phyloP scores from a whole-genome alignment of 2,797 vertebrate species.

The Aeoliscus strigatus region DNA sequence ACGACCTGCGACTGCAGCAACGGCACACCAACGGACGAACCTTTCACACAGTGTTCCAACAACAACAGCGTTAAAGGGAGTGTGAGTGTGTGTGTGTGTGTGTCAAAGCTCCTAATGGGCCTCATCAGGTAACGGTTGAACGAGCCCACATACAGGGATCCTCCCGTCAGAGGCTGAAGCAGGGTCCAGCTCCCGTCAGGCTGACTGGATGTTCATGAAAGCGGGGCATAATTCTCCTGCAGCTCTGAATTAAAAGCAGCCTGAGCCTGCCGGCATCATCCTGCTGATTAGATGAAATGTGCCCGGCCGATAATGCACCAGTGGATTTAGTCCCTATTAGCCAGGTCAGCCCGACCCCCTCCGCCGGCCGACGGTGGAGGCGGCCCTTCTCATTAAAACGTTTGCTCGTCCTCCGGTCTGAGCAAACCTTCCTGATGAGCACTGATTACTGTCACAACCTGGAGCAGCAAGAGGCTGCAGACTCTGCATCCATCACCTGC shows the following conservation, averaged over 20 bases:
- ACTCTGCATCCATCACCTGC: too few relatives aligned
- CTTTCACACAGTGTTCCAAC: too few relatives aligned
- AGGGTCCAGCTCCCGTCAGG: slow-evolving; percentile 40
- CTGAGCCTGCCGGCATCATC: slow-evolving; percentile 72
- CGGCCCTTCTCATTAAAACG: slow-evolving; percentile 60
- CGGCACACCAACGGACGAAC: too few relatives aligned
- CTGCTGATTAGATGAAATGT: slow-evolving; percentile 79
- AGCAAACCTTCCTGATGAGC: slow-evolving; percentile 38
- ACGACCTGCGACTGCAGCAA: too few relatives aligned
- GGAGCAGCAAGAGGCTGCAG: slow-evolving; percentile 41
- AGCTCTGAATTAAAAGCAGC: slow-evolving; percentile 73
- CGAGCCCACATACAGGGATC: slow-evolving; percentile 12
- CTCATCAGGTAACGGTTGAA: slow-evolving; percentile 26
- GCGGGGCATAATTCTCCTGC: slow-evolving; percentile 53
- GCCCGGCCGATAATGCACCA: slow-evolving; percentile 73
- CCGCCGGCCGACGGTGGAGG: slow-evolving; percentile 61
- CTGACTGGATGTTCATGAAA: slow-evolving; percentile 50
- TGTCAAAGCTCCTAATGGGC: slow-evolving; percentile 10
- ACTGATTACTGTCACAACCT: slow-evolving; percentile 41
- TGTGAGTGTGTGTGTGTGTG: too few relatives aligned
- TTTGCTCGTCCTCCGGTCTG: too few relatives aligned
- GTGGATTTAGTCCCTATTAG: slow-evolving; percentile 74
- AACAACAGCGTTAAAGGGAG: too few relatives aligned
- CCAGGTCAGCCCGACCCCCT: slow-evolving; percentile 65
- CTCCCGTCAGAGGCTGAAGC: too few relatives aligned